Percentiles rank a stretch among this genome's conserved stretches.
phyloP scores from a whole-genome alignment of 2,797 vertebrate genomes.

The Danio aesculapii region DNA sequence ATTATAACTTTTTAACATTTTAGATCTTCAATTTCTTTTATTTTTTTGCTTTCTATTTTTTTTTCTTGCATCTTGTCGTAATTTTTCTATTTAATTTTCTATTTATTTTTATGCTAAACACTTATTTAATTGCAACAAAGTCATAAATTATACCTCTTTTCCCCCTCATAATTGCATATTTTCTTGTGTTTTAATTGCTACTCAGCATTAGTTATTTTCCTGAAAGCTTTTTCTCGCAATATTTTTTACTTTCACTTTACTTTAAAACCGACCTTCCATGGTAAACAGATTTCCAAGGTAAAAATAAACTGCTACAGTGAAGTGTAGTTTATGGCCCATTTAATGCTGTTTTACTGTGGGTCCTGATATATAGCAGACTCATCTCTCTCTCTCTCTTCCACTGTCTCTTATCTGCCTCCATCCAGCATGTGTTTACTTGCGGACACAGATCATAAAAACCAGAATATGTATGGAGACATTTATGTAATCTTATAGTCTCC shows the following conservation, averaged over 20 bases:
- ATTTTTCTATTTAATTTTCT: too few relatives aligned
- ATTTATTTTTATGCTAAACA: too few relatives aligned
- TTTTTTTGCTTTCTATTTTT: too few relatives aligned
- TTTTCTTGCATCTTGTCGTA: too few relatives aligned
- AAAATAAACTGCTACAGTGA: background rate
- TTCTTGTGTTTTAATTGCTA: background rate
- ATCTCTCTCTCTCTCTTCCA: conserved; percentile 22
- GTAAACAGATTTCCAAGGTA: background rate
- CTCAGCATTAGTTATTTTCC: too few relatives aligned
- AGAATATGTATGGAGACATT: conserved; percentile 73
- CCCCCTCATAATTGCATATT: background rate
- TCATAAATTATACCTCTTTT: background rate
- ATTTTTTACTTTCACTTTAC: background rate
- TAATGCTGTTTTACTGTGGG: conserved; percentile 25
- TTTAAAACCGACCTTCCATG: background rate
- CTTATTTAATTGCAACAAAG: too few relatives aligned
- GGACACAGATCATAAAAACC: conserved; percentile 66
- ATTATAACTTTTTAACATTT: too few relatives aligned
- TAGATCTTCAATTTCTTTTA: too few relatives aligned
- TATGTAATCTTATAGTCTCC: conserved; percentile 69
- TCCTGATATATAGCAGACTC: conserved; percentile 24
- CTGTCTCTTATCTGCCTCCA: conserved; percentile 51
- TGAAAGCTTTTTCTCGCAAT: background rate
- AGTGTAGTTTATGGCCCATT: conserved; percentile 6
- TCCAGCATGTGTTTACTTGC: conserved; percentile 60